phyloP scores from a whole-genome alignment of 2,113 vertebrate species.

The Falco punctatus region DNA sequence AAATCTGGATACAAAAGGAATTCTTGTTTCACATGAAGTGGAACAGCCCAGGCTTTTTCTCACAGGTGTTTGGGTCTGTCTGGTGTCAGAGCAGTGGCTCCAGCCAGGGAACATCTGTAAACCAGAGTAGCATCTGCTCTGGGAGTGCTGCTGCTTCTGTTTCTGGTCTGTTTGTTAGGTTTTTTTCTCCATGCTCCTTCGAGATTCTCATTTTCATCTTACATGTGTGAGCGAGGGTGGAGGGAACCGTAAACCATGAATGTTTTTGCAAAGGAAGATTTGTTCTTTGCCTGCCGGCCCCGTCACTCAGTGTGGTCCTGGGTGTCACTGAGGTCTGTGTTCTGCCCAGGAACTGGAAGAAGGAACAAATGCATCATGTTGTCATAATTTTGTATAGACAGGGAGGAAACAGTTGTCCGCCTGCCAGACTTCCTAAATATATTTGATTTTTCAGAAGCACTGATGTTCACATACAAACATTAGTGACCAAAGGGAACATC shows the following conservation, averaged over 20 bases:
- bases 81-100: not conserved
- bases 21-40: not conserved
- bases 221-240: too few relatives aligned
- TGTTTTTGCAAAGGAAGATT: not conserved
- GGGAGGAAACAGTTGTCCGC: not conserved
- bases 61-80: accelerated
- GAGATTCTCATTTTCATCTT: not conserved
- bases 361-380: not conserved
- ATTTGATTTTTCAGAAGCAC: not conserved
- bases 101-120: not conserved
- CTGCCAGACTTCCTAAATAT: not conserved
- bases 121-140: accelerated
- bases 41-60: not conserved
- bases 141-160: not conserved
- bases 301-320: not conserved
- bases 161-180: not conserved
- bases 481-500: not conserved
- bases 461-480: not conserved
- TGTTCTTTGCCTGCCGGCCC: not conserved
- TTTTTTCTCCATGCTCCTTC: not conserved
- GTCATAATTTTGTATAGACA: not conserved
- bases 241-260: not conserved
- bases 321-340: not conserved
- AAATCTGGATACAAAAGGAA: too few relatives aligned
- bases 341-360: not conserved